Evolutionary conservation across 2,797 vertebrate species (phyloP).

Genomic region (Alosa sapidissima): DNA sequence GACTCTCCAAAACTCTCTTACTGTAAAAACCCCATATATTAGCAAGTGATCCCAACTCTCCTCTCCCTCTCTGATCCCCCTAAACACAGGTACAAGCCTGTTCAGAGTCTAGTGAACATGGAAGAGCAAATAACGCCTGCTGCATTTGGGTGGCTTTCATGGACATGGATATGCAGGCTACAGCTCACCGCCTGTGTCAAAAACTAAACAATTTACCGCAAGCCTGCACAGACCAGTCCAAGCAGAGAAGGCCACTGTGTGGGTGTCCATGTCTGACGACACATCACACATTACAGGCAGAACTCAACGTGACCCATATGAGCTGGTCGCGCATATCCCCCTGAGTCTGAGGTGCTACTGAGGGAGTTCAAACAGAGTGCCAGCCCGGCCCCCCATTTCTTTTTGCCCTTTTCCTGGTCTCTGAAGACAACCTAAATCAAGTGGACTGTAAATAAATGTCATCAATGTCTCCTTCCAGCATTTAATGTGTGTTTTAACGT

Average conservation of each 20-base stretch:
- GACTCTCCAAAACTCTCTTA: too few species aligned
- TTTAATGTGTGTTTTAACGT: not conserved
- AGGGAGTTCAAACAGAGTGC: conserved; percentile 3
- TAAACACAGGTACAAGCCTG: not conserved
- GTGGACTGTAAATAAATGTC: conserved; percentile 8
- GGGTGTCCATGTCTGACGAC: not conserved
- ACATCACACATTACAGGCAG: not conserved
- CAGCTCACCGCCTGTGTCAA: not conserved
- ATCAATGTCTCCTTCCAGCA: not conserved
- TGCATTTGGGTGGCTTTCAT: not conserved
- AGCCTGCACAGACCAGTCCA: not conserved
- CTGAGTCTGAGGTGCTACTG: not conserved
- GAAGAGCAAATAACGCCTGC: not conserved
- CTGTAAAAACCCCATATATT: too few species aligned
- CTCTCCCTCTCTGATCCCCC: not conserved
- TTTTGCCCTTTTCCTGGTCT: not conserved
- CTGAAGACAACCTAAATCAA: not conserved
- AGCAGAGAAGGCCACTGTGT: not conserved
- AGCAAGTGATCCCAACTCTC: not conserved
- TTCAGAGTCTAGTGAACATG: not conserved
- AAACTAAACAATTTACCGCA: not conserved
- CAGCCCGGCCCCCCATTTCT: not conserved
- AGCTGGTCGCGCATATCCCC: not conserved
- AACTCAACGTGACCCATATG: not conserved
- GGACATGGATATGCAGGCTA: not conserved